A percentile compares a stretch with the other conserved stretches of the same genome.
These are phyloP conservation scores for Drosophila serrata DNA, from an alignment of 1,140 invertebrate genomes.

Conservation along the genomic window DNA sequence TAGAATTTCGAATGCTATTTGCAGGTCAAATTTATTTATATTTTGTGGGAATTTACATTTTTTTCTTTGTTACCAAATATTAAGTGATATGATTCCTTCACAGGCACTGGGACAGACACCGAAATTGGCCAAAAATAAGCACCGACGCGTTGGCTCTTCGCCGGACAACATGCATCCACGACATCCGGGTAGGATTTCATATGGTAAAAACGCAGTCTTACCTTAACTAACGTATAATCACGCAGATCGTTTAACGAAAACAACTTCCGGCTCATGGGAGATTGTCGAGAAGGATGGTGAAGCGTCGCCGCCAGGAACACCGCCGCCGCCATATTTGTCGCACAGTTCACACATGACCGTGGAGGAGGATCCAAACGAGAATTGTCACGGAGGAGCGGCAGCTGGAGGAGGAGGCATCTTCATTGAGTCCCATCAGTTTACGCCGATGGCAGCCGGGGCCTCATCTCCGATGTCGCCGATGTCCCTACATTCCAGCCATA, in stretches of 20 bases:
- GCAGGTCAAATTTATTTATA: conserved; percentile 24
- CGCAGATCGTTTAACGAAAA: conserved; percentile 76
- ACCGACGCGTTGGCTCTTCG: conserved; percentile 82
- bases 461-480: conserved; percentile 63
- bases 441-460: conserved; percentile 56
- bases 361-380: conserved; percentile 72
- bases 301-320: conserved; percentile 93
- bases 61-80: background rate
- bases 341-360: conserved; percentile 66
- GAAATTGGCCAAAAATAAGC: conserved; percentile 76
- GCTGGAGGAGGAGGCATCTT: conserved; percentile 54
- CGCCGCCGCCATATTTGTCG: conserved; percentile 92
- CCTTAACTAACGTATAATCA: too few relatives aligned
- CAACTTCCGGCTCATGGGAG: conserved; percentile 82
- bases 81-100: background rate
- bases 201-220: too few relatives aligned
- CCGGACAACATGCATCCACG: conserved; percentile 83
- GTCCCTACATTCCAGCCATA: conserved; percentile 76
- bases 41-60: background rate
- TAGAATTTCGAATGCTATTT: conserved; percentile 31
- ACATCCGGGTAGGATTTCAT: conserved; percentile 64
- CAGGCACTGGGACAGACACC: conserved; percentile 82
- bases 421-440: conserved; percentile 82
- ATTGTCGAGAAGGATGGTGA: conserved; percentile 86
- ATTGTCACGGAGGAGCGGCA: conserved; percentile 40